Evolutionary conservation across 2,113 vertebrate genomes (phyloP).

Genomic region (Hippocampus guttulatus): DNA sequence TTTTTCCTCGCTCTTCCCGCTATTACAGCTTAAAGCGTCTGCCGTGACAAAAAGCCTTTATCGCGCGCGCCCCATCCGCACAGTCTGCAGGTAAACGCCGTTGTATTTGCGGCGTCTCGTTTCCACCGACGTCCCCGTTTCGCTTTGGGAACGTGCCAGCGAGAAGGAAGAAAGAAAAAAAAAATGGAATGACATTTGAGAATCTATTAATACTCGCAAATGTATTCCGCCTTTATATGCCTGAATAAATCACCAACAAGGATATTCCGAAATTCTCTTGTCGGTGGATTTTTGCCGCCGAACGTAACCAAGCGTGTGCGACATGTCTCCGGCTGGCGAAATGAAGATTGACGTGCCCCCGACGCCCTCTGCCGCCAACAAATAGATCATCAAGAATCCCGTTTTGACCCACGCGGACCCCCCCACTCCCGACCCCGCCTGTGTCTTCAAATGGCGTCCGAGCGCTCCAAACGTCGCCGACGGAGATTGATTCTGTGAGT

Average conservation of each 20-base stretch:
- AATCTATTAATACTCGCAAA: constrained; percentile 7
- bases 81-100: constrained; percentile 13
- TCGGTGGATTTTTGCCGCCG: constrained; percentile 9
- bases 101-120: background rate
- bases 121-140: background rate
- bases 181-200: background rate
- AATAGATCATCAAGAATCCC: constrained; percentile 63
- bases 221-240: background rate
- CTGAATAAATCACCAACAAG: background rate
- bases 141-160: constrained; percentile 10
- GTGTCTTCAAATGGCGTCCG: constrained; percentile 54
- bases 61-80: constrained; percentile 19
- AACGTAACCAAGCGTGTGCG: constrained; percentile 17
- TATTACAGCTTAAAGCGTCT: constrained; percentile 6
- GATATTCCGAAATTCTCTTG: background rate
- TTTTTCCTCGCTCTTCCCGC: background rate
- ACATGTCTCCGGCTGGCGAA: constrained; percentile 23
- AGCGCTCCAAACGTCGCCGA: constrained; percentile 47
- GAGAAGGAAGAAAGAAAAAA: background rate
- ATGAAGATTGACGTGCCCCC: constrained; percentile 63
- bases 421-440: constrained; percentile 10
- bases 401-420: constrained; percentile 34
- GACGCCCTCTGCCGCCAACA: constrained; percentile 61
- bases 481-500: constrained; percentile 57
- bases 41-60: background rate